phyloP scores from a whole-genome alignment of 53 echinoderm and acorn worm species.

The Astropecten irregularis region DNA sequence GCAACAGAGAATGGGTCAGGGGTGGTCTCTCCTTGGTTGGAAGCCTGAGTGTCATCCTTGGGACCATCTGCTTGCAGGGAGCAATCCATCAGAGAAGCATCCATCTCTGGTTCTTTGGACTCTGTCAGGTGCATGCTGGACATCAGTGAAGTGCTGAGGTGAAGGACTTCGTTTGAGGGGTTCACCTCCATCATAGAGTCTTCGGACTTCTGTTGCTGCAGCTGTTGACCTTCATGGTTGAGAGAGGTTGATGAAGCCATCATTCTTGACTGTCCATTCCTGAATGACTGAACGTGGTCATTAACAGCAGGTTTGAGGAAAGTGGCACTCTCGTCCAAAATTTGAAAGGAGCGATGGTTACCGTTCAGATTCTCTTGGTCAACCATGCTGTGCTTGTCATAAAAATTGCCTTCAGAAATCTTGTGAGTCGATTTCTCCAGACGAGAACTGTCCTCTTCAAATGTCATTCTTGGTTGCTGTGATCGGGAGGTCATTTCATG shows the following conservation, averaged over 20 bases:
- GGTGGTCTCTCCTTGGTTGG: not conserved
- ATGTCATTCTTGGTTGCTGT: too few species aligned
- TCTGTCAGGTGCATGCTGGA: slow-evolving; percentile 18
- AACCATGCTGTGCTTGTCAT: not conserved
- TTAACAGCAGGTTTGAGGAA: not conserved
- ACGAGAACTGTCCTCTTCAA: too few species aligned
- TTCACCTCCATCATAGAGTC: not conserved
- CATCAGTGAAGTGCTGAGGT: slow-evolving; percentile 14
- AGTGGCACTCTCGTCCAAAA: not conserved
- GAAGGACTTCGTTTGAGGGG: not conserved
- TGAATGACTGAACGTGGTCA: not conserved
- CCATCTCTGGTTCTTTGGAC: not conserved
- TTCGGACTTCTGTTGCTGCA: not conserved
- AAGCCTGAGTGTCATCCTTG: not conserved
- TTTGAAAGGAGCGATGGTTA: not conserved
- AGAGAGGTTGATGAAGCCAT: not conserved
- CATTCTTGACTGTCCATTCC: not conserved
- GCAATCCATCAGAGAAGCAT: slow-evolving; percentile 26
- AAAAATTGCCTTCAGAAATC: not conserved
- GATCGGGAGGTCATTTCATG: not conserved
- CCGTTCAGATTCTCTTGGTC: not conserved
- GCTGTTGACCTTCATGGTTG: not conserved
- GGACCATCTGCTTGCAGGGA: slow-evolving; percentile 6
- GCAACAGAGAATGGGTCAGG: slow-evolving; percentile 72
- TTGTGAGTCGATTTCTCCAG: not conserved